Evolutionary conservation across 2,113 vertebrate species (phyloP).

Genomic region (Pelodiscus sinensis): DNA sequence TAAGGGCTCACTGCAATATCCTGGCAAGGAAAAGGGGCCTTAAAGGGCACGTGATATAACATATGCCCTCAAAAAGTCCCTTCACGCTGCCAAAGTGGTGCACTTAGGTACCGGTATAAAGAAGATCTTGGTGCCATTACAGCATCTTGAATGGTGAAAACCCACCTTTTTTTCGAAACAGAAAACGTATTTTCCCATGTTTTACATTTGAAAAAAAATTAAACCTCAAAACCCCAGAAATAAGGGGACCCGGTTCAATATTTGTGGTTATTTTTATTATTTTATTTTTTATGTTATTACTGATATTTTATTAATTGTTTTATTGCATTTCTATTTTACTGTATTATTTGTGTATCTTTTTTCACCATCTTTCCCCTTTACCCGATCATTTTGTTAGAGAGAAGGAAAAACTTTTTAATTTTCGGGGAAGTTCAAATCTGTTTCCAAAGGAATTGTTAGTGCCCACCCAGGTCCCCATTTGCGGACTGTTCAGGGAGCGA

Average conservation of each 20-base stretch:
- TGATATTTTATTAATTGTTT: too few relatives aligned
- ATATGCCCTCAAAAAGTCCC: neutral
- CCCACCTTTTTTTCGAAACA: neutral
- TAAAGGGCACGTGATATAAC: neutral
- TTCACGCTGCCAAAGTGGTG: neutral
- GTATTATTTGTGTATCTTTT: neutral
- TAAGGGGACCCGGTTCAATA: neutral
- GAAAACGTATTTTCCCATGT: neutral
- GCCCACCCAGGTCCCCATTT: too few relatives aligned
- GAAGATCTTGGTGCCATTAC: neutral
- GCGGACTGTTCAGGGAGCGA: neutral
- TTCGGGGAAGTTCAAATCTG: too few relatives aligned
- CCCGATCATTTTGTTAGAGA: neutral
- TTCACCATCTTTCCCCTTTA: neutral
- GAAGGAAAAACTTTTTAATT: neutral
- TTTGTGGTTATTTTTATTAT: neutral
- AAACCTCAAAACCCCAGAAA: neutral
- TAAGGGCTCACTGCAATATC: neutral
- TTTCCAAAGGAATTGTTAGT: too few relatives aligned
- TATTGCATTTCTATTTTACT: too few relatives aligned
- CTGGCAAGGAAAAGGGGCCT: neutral
- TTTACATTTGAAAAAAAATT: neutral
- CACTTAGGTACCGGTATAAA: neutral
- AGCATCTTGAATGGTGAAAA: neutral
- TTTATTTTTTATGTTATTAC: too few relatives aligned